Percentiles rank a stretch among this genome's conserved stretches.
Conservation (phyloP, 2,888 invertebrate genomes). For the Drepana falcataria region DNA sequence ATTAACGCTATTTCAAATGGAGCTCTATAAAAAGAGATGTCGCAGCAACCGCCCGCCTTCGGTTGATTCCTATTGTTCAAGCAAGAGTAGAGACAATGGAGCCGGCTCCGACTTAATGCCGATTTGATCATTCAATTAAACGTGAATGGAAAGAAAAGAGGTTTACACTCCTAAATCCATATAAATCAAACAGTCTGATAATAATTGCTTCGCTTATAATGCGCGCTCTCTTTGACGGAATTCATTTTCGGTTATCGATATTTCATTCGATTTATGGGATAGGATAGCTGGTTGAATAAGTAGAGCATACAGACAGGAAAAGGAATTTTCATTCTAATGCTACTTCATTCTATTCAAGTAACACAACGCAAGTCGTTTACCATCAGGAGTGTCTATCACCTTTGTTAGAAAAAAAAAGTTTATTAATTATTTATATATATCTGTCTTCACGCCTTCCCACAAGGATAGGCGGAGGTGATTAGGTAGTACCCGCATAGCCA, state of each 20-base stretch:
- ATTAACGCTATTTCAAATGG: background rate
- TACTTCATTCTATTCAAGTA: no score
- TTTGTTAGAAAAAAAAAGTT: no score
- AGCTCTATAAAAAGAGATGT: background rate
- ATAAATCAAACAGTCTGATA: slow-evolving; percentile 66
- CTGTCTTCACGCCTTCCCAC: no score
- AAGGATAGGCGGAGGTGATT: no score
- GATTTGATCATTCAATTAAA: slow-evolving; percentile 72
- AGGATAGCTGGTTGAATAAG: background rate
- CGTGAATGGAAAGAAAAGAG: slow-evolving; percentile 68
- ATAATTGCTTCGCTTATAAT: slow-evolving; percentile 51
- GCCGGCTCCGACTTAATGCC: slow-evolving; percentile 35
- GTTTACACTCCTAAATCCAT: slow-evolving; percentile 58
- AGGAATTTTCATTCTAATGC: no score
- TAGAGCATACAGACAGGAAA: no score
- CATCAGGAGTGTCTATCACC: no score
- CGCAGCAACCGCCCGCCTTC: slow-evolving; percentile 28
- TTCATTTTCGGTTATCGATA: slow-evolving; percentile 30
- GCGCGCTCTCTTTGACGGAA: slow-evolving; percentile 35
- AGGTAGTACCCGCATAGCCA: no score
- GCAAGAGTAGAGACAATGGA: slow-evolving; percentile 38
- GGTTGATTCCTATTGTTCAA: slow-evolving; percentile 63
- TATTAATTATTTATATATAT: no score
- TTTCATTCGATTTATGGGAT: slow-evolving; percentile 15
- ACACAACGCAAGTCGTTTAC: no score